Conservation (phyloP, 2,113 vertebrate genomes). For the Epinephelus cyanopodus region DNA sequence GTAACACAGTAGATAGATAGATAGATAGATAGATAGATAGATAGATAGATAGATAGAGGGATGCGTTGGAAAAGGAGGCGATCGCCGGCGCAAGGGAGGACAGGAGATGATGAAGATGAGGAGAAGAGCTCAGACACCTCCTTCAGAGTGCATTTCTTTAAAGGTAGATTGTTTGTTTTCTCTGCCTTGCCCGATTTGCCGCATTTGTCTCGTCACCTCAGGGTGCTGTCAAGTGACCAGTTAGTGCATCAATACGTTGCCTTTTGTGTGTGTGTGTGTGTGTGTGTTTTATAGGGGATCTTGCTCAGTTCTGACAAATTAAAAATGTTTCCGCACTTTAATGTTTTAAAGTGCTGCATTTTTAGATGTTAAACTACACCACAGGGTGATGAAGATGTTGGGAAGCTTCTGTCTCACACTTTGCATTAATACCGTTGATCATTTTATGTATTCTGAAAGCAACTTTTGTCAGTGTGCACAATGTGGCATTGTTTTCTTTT, state of each 20-base stretch:
- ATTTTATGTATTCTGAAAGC: no score
- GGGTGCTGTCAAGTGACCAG: neutral
- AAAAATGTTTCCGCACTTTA: no score
- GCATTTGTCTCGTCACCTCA: constrained; percentile 3
- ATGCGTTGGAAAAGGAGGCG: constrained; percentile 80
- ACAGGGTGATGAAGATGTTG: no score
- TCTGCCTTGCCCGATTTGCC: neutral
- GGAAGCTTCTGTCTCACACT: no score
- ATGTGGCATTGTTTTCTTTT: no score
- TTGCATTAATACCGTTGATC: no score
- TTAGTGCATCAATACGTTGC: neutral
- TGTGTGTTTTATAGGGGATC: neutral
- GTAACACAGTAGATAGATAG: neutral
- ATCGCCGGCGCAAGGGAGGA: constrained; percentile 70
- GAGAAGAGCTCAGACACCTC: constrained; percentile 54
- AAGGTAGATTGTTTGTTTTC: constrained; percentile 65
- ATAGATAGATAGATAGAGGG: neutral
- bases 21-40: neutral
- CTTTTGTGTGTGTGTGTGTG: neutral
- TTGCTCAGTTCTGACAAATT: neutral
- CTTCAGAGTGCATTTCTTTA: constrained; percentile 70
- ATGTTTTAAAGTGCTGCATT: no score
- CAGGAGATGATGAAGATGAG: constrained; percentile 51
- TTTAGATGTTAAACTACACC: no score
- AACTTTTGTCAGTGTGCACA: no score